These are phyloP conservation scores for Lepidochrysops patricia DNA, from an alignment of 2,888 invertebrate species.

Conservation along the genomic window DNA sequence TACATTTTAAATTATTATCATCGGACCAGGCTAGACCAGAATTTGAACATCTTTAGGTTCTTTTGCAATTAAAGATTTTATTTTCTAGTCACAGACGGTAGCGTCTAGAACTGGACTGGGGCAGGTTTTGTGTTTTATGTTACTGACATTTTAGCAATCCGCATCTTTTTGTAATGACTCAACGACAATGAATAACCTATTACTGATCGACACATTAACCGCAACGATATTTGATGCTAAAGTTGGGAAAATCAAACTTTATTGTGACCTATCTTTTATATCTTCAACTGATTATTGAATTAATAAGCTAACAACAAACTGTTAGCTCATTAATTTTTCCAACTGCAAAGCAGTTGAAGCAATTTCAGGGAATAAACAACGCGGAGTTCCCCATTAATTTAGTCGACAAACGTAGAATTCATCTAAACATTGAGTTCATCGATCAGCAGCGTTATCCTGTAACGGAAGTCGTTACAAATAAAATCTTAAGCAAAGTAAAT, in stretches of 20 bases:
- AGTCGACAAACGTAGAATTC: background rate
- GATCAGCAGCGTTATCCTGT: background rate
- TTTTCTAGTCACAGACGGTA: background rate
- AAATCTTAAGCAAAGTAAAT: constrained; percentile 12
- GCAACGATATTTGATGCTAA: too few relatives aligned
- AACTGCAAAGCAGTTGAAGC: too few relatives aligned
- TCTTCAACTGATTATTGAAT: too few relatives aligned
- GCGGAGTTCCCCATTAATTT: background rate
- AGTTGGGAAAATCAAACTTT: too few relatives aligned
- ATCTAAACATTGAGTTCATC: background rate
- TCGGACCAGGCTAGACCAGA: background rate
- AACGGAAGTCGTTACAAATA: constrained; percentile 15
- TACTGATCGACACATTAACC: background rate
- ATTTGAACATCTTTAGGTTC: background rate
- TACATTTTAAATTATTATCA: too few relatives aligned
- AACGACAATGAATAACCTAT: background rate
- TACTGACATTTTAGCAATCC: constrained; percentile 3
- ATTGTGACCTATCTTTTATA: too few relatives aligned
- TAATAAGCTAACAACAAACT: too few relatives aligned
- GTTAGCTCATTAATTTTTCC: too few relatives aligned
- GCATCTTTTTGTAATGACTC: background rate
- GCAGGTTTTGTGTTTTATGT: background rate
- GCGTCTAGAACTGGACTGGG: background rate
- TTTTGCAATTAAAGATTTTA: background rate
- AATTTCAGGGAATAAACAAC: too few relatives aligned